Evolutionary conservation across 2,113 vertebrate genomes (phyloP).

Genomic region (Gopherus flavomarginatus): DNA sequence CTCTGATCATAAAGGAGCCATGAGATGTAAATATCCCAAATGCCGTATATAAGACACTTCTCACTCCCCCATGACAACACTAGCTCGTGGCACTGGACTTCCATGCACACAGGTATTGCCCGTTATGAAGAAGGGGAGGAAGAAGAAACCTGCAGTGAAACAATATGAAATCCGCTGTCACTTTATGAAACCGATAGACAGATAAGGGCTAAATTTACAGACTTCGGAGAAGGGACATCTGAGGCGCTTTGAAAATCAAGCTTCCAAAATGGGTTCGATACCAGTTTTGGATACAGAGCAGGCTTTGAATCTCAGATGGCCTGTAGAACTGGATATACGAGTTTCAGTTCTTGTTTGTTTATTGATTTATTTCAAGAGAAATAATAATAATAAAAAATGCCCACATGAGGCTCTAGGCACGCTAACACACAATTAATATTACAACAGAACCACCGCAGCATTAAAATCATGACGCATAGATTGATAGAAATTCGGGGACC

Average conservation of each 20-base stretch:
- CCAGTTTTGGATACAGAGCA: too few relatives aligned
- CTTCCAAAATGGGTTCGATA: too few relatives aligned
- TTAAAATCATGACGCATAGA: too few relatives aligned
- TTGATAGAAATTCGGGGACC: too few relatives aligned
- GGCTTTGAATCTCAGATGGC: neutral
- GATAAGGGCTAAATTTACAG: neutral
- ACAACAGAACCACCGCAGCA: too few relatives aligned
- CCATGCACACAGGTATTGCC: neutral
- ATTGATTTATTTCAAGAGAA: too few relatives aligned
- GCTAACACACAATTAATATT: too few relatives aligned
- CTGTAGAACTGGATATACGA: too few relatives aligned
- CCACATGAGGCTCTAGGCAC: too few relatives aligned
- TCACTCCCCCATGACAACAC: neutral
- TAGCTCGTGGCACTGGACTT: neutral
- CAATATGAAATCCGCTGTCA: neutral
- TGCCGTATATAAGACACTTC: neutral
- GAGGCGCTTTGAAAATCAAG: too few relatives aligned
- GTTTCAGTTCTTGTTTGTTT: too few relatives aligned
- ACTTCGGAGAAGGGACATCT: neutral
- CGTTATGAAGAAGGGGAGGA: fast-evolving
- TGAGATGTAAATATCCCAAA: neutral
- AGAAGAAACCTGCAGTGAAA: neutral
- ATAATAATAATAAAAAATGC: too few relatives aligned
- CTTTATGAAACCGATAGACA: neutral
- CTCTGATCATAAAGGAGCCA: neutral